A percentile compares a stretch with the other conserved stretches of the same genome.
Evolutionary conservation across 2,888 invertebrate species (phyloP).

Genomic region (Drosophila prolongata): DNA sequence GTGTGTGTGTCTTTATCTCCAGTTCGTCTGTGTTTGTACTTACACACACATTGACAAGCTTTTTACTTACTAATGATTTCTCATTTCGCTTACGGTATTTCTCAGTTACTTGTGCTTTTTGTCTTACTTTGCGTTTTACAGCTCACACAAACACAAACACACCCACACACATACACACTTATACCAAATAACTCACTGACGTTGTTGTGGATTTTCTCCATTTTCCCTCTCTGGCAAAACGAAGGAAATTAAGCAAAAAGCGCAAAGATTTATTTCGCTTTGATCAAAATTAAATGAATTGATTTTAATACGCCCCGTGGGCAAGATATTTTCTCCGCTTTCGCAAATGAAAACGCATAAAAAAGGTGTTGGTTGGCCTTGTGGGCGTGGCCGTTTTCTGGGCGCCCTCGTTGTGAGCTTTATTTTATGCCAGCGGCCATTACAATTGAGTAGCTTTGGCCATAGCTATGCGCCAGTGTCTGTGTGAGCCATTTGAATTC

Average conservation of each 20-base stretch:
- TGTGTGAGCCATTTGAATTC: constrained; percentile 37
- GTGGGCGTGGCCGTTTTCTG: constrained; percentile 43
- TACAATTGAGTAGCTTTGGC: constrained; percentile 55
- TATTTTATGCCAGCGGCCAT: constrained; percentile 51
- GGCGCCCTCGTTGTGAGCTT: constrained; percentile 43
- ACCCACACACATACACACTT: no score
- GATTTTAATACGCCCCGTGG: constrained; percentile 80
- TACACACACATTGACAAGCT: constrained; percentile 47
- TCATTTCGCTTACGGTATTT: constrained; percentile 79
- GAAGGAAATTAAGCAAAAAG: constrained; percentile 78
- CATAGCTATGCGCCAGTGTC: constrained; percentile 13
- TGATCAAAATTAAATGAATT: constrained; percentile 80
- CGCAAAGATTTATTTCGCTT: constrained; percentile 79
- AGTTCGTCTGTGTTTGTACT: constrained; percentile 26
- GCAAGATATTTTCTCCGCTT: constrained; percentile 76
- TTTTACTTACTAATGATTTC: constrained; percentile 80
- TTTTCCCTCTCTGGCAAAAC: constrained; percentile 43
- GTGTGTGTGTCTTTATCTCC: constrained; percentile 74
- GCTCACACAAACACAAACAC: constrained; percentile 28
- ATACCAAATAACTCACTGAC: constrained; percentile 73
- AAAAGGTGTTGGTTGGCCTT: constrained; percentile 58
- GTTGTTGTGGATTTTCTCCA: constrained; percentile 74
- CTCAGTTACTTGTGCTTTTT: constrained; percentile 76
- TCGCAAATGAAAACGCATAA: constrained; percentile 77
- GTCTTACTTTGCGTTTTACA: constrained; percentile 72